These are phyloP conservation scores for Cyprinella venusta DNA, from an alignment of 2,797 vertebrate species.

Conservation along the genomic window DNA sequence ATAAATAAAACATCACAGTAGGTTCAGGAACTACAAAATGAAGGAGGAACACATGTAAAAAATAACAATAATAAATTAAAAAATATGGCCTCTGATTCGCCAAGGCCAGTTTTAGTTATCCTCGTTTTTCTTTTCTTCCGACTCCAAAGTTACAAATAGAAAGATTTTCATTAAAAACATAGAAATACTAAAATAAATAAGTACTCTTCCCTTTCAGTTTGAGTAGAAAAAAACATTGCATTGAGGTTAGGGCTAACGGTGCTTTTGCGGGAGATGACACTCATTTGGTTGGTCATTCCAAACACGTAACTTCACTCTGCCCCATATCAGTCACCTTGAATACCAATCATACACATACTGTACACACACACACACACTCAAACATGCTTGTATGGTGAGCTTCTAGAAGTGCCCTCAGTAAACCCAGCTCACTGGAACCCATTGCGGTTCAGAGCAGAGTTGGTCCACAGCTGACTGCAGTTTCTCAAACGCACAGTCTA, in stretches of 20 bases:
- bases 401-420: slow-evolving; percentile 75
- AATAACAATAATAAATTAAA: slow-evolving; percentile 42
- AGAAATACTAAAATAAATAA: slow-evolving; percentile 98
- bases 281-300: slow-evolving; percentile 63
- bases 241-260: slow-evolving; percentile 59
- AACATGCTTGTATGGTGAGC: slow-evolving; percentile 16
- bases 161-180: slow-evolving; percentile 96
- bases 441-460: slow-evolving; percentile 89
- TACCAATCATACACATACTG: slow-evolving; percentile 53
- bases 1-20: slow-evolving; percentile 35
- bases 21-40: slow-evolving; percentile 32
- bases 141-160: slow-evolving; percentile 84
- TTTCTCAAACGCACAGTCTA: slow-evolving; percentile 95
- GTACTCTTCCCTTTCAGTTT: slow-evolving; percentile 87
- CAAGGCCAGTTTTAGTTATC: slow-evolving; percentile 13
- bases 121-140: slow-evolving; percentile 59
- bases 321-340: slow-evolving; percentile 59
- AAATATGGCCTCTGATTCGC: slow-evolving; percentile 32
- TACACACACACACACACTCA: background rate
- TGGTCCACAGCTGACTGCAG: slow-evolving; percentile 88
- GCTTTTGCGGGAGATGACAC: slow-evolving; percentile 64
- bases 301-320: slow-evolving; percentile 9
- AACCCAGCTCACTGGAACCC: slow-evolving; percentile 99
- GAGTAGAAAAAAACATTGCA: slow-evolving; percentile 88
- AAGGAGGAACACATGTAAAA: slow-evolving; percentile 28